Conservation (phyloP, 1,140 invertebrate genomes). For the Solenopsis fugax region DNA sequence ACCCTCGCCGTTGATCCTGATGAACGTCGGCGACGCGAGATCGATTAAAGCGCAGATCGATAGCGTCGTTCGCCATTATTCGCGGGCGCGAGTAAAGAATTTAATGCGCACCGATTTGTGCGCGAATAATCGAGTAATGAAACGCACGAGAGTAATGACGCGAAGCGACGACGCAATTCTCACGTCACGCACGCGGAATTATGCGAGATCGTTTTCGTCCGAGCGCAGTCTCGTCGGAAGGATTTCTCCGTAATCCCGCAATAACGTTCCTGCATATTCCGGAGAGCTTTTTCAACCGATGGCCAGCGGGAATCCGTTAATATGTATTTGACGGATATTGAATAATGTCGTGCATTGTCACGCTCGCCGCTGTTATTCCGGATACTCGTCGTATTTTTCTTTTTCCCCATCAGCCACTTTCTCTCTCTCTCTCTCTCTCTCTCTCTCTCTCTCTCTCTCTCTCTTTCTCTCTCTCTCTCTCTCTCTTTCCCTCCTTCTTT, state of each 20-base stretch:
- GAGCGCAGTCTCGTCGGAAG: background rate
- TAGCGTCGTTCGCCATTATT: background rate
- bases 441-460: no score
- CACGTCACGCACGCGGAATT: slow-evolving; percentile 42
- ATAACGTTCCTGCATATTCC: slow-evolving; percentile 53
- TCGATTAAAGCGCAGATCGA: slow-evolving; percentile 65
- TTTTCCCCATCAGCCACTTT: no score
- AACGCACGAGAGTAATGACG: slow-evolving; percentile 16
- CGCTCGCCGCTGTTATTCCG: slow-evolving; percentile 43
- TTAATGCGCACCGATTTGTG: background rate
- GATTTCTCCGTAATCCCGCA: slow-evolving; percentile 35
- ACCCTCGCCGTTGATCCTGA: slow-evolving; percentile 64
- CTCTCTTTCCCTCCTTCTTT: background rate
- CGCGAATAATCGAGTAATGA: slow-evolving; percentile 17
- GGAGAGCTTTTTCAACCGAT: slow-evolving; percentile 33
- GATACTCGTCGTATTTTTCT: background rate
- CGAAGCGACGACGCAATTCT: slow-evolving; percentile 14
- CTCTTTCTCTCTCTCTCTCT: no score
- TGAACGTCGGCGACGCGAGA: slow-evolving; percentile 61
- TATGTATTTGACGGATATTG: slow-evolving; percentile 61
- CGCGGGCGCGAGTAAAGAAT: background rate
- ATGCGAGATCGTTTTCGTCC: slow-evolving; percentile 23
- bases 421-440: no score
- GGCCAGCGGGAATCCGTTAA: slow-evolving; percentile 54
- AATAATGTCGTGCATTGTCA: slow-evolving; percentile 62